Conservation (phyloP, 2,888 invertebrate species). For the Drosophila koepferae region DNA sequence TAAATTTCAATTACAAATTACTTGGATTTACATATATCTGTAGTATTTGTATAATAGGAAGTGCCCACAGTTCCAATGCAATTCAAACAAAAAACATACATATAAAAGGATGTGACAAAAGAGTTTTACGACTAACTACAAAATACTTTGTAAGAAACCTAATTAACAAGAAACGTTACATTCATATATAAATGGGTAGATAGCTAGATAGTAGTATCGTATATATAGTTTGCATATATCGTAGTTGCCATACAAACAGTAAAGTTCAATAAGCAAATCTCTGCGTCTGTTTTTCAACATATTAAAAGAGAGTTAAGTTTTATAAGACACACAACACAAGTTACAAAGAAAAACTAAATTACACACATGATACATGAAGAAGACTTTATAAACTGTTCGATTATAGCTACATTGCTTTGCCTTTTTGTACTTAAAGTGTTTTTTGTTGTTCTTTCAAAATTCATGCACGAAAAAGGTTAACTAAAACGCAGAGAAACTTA, state of each 20-base stretch:
- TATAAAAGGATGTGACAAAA: slow-evolving; percentile 23
- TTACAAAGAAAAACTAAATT: slow-evolving; percentile 11
- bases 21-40: slow-evolving; percentile 14
- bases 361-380: slow-evolving; percentile 35
- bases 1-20: slow-evolving; percentile 36
- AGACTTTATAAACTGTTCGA: slow-evolving; percentile 45
- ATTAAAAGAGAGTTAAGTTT: slow-evolving; percentile 6
- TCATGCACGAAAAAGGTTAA: slow-evolving; percentile 4
- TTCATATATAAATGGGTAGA: slow-evolving; percentile 24
- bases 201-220: slow-evolving; percentile 38
- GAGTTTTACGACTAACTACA: slow-evolving; percentile 58
- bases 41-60: slow-evolving; percentile 62
- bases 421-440: slow-evolving; percentile 60
- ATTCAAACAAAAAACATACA: slow-evolving; percentile 19
- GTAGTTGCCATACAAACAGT: slow-evolving; percentile 36
- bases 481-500: slow-evolving; percentile 37
- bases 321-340: slow-evolving; percentile 18
- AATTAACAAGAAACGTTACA: slow-evolving; percentile 66
- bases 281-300: slow-evolving; percentile 34
- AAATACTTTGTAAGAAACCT: slow-evolving; percentile 74
- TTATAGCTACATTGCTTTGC: slow-evolving; percentile 72
- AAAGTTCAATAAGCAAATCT: slow-evolving; percentile 31
- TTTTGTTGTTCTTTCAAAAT: background rate
- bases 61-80: slow-evolving; percentile 42
- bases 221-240: slow-evolving; percentile 32